Evolutionary conservation across 2,888 invertebrate species (phyloP).

Genomic region (Tetranychus piercei): DNA sequence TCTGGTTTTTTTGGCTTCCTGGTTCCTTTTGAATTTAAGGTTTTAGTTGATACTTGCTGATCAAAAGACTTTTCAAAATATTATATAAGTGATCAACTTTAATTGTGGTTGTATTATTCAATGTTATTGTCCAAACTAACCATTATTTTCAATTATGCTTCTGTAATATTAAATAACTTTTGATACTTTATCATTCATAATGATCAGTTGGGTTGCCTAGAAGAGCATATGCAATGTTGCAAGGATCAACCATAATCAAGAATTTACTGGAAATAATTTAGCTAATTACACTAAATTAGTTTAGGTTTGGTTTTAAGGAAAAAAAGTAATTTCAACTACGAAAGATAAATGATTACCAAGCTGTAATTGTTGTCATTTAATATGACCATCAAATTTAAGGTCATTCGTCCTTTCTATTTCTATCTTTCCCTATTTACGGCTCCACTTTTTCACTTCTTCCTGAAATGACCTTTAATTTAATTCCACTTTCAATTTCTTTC

Average conservation of each 20-base stretch:
- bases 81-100: constrained; percentile 1
- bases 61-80: neutral
- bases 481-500: neutral
- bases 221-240: neutral
- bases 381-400: neutral
- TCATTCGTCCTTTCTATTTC: neutral
- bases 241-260: constrained; percentile 5
- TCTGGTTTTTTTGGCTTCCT: neutral
- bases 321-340: neutral
- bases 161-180: neutral
- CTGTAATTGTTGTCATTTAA: neutral
- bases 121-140: neutral
- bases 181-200: neutral
- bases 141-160: no score
- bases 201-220: neutral
- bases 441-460: neutral
- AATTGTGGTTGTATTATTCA: neutral
- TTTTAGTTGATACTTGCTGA: neutral
- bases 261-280: constrained; percentile 1
- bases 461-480: neutral
- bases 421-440: neutral
- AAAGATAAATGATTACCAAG: neutral
- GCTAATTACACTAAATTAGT: neutral
- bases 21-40: neutral
- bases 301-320: neutral